Evolutionary conservation across 2,888 invertebrate genomes (phyloP), one percentile per base, ranked within the genome.

Genomic region (Caenorhabditis uteleia): DNA sequence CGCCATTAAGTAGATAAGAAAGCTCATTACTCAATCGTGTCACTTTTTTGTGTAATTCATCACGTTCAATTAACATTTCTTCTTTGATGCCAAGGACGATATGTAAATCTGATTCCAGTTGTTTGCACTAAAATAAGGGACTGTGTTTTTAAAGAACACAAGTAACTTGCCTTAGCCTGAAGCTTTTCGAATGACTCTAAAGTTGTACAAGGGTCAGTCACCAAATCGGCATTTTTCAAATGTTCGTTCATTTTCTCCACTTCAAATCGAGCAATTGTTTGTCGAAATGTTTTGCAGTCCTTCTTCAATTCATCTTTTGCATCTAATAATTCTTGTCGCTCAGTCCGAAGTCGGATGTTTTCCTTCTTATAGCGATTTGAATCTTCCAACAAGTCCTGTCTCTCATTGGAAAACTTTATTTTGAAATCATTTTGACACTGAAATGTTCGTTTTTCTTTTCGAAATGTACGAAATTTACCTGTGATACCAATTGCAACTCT

Each of bases 271-370:
- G 75, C 75, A 38, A 75, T 68, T n/a, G 68, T 65, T 26, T 73
- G 72, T 7, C 75, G 56, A 33, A 72, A 71, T 0, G 64, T 68
- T 60, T 73, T 75, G 54, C 75, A 75, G 40, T 75, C 75, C 36
- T 73, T 72, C 29, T 68, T 64, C 26, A 73, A 59, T 45, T 75
- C 75, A 1, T 46, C 8, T 33, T 70, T 66, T 33, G 71, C 70
- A 12, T 59, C 68, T 2, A 53, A 2, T 7, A 70, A 20, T 45
- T 70, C 67, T 18, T 58, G 48, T 3, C 48, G 27, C 1, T 57
- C 57, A 18, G 10, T 33, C 45, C 42, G 39, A 16, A 68, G 26
- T 6, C 25, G 42, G 14, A 50, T 56, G 16, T 66, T 51, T 26
- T 71, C 68, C 10, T 39, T 27, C 26, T 66, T 57, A 16, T 53